A percentile compares a stretch with the other conserved stretches of the same genome.
phyloP scores from a whole-genome alignment of 2,888 invertebrate species.

The Macroteleia sp. region DNA sequence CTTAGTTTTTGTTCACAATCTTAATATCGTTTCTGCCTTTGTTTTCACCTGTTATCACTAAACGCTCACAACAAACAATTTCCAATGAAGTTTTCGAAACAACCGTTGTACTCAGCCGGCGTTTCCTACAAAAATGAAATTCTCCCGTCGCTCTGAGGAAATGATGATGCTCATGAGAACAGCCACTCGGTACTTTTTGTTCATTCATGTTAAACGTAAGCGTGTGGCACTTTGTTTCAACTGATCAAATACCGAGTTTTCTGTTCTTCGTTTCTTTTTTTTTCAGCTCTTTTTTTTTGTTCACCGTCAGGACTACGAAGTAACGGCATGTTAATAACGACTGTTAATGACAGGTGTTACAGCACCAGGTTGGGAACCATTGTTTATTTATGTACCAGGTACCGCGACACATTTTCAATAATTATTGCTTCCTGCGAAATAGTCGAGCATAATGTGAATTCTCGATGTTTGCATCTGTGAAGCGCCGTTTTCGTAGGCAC shows the following conservation, averaged over 20 bases:
- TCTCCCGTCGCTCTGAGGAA: constrained; percentile 18
- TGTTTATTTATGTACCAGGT: constrained; percentile 74
- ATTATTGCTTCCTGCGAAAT: constrained; percentile 68
- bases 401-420: constrained; percentile 76
- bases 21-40: constrained; percentile 14
- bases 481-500: constrained; percentile 13
- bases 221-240: constrained; percentile 51
- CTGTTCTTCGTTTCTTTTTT: constrained; percentile 36
- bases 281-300: constrained; percentile 42
- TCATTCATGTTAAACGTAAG: constrained; percentile 32
- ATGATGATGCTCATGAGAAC: constrained; percentile 39
- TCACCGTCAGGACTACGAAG: constrained; percentile 63
- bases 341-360: constrained; percentile 78
- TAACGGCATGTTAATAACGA: constrained; percentile 80
- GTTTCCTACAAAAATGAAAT: constrained; percentile 39
- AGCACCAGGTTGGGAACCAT: constrained; percentile 70
- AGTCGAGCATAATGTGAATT: constrained; percentile 40
- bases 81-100: constrained; percentile 22
- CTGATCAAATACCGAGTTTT: constrained; percentile 48
- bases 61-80: constrained; percentile 11
- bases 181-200: constrained; percentile 44
- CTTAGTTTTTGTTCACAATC: constrained; percentile 7
- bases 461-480: constrained; percentile 37
- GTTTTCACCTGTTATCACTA: constrained; percentile 32
- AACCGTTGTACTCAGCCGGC: constrained; percentile 26